phyloP scores from a whole-genome alignment of 2,888 invertebrate genomes.

The Margaritifera margaritifera region DNA sequence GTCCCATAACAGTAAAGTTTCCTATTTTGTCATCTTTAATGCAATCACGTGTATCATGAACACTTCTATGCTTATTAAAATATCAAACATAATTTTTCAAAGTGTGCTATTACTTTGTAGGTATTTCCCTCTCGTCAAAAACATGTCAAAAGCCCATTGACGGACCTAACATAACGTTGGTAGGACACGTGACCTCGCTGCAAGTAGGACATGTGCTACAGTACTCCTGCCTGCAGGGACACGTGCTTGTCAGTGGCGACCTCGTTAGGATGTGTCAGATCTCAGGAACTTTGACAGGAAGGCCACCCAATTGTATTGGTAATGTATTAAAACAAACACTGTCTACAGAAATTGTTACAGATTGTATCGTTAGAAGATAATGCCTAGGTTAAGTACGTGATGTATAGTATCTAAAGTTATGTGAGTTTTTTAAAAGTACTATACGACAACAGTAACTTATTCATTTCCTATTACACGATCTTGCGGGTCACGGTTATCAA shows the following conservation, averaged over 20 bases:
- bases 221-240: conserved; percentile 29
- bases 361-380: too few relatives aligned
- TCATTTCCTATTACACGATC: too few relatives aligned
- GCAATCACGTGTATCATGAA: too few relatives aligned
- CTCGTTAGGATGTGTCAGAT: conserved; percentile 28
- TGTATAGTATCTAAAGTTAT: too few relatives aligned
- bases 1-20: too few relatives aligned
- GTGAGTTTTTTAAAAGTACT: too few relatives aligned
- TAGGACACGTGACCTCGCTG: background rate
- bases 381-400: too few relatives aligned
- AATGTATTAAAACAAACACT: conserved; percentile 2
- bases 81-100: too few relatives aligned
- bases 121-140: conserved; percentile 6
- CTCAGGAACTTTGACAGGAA: conserved; percentile 25
- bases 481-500: too few relatives aligned
- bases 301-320: conserved; percentile 35
- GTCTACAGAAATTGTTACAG: background rate
- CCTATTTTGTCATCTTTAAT: too few relatives aligned
- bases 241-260: conserved; percentile 21
- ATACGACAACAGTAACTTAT: too few relatives aligned
- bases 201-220: conserved; percentile 23
- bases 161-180: conserved; percentile 7
- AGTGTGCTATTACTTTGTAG: background rate
- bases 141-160: conserved; percentile 7
- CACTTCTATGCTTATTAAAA: too few relatives aligned